These are phyloP conservation scores for Odontamblyopus lacepedii DNA, from an alignment of 2,797 vertebrate species.

Conservation along the genomic window DNA sequence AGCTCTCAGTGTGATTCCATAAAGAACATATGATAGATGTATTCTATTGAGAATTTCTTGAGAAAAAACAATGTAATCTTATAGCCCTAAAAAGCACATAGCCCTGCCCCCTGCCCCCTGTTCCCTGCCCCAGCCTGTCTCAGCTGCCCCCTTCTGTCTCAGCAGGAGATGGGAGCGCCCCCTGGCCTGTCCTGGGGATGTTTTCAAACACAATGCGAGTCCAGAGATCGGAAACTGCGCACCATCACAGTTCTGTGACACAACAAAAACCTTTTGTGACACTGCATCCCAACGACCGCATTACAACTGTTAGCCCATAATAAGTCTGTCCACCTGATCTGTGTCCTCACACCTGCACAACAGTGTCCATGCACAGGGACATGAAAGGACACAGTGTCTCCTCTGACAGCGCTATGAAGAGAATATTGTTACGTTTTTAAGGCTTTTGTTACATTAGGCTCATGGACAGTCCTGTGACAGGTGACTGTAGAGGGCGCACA, in stretches of 20 bases:
- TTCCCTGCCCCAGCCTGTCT: constrained; percentile 10
- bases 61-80: neutral
- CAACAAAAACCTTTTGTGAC: constrained; percentile 41
- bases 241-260: constrained; percentile 28
- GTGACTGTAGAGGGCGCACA: neutral
- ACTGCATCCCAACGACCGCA: constrained; percentile 17
- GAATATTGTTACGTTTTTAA: constrained; percentile 1
- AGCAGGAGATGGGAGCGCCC: constrained; percentile 24
- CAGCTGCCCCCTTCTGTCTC: neutral
- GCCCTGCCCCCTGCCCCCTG: constrained; percentile 16
- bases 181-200: constrained; percentile 29
- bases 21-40: too few relatives aligned
- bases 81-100: neutral
- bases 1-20: too few relatives aligned
- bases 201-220: constrained; percentile 26
- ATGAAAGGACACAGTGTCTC: neutral
- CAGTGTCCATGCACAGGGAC: constrained; percentile 3
- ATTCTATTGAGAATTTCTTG: neutral
- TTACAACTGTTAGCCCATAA: constrained; percentile 23
- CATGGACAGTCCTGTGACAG: neutral
- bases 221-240: constrained; percentile 30
- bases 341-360: constrained; percentile 22
- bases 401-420: neutral
- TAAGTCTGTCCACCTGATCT: constrained; percentile 20
- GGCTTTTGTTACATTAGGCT: constrained; percentile 10